Base-by-base conservation (phyloP, 1,140 invertebrate species). In the Dreissena rostriformis region DNA sequence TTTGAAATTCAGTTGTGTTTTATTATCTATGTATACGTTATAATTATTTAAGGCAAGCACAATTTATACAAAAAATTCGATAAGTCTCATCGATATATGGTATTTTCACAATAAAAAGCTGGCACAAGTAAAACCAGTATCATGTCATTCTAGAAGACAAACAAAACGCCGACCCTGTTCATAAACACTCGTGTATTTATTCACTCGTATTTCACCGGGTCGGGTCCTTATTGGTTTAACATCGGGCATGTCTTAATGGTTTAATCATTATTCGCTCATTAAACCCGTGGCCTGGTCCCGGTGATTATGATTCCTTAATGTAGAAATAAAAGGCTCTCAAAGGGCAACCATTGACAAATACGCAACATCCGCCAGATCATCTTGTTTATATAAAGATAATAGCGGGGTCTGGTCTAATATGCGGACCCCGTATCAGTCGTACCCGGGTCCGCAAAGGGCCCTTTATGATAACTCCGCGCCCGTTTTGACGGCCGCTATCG, bases 351-450 rank as follows among this genome's bases (percentile, higher is more conserved):
- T 28, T 76, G 74, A 76, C 74, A 49, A 63, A 39, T 61, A 76
- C 22, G 24, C 57, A 19, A 29, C 22, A 65, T 10, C 17, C n/a
- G 12, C 14, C n/a, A n/a, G 65, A 65, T 66, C 24, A 76, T 39
- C 4, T 0, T 76, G 74, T 76, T 76, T 76, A 76, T 76, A 63
- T 51, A 76, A 61, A 22, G 53, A 76, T 76, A 76, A 19, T 65
- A 61, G 17, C 74, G 51, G 24, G 61, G 28, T 65, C 74, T 65
- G 74, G 74, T 28, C 57, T n/a, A n/a, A 39, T 39, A 39, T 39
- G 39, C 39, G 39, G 39, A 5, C 39, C 39, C 22, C 22, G 57
- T 61, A 61, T 61, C 57, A 61, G 57, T 24, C 57, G 22, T 24
- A 6, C 17, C 17, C 17, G 57, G 57, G 17, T 6, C 57, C 57